phyloP scores from a whole-genome alignment of 2,888 invertebrate genomes.

The Tortricodes alternella region DNA sequence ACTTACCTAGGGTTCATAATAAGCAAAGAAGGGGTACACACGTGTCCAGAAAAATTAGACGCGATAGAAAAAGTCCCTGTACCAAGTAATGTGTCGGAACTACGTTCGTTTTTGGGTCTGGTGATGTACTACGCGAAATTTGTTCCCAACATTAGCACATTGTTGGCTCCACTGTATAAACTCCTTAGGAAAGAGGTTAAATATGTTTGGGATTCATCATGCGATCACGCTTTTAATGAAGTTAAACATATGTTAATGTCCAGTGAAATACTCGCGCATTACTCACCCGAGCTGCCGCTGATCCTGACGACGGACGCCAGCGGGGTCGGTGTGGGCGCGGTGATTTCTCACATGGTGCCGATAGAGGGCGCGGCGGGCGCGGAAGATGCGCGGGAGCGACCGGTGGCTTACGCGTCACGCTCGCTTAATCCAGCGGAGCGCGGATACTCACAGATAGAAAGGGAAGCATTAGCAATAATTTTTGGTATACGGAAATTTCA shows the following conservation, averaged over 20 bases:
- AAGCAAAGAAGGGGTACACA: conserved; percentile 11
- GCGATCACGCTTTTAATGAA: conserved; percentile 31
- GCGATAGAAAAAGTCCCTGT: conserved; percentile 22
- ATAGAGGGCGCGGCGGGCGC: neutral
- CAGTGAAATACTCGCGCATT: conserved; percentile 1
- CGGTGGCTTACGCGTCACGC: conserved; percentile 30
- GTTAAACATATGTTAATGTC: neutral
- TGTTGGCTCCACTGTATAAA: conserved; percentile 34
- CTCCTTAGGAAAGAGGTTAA: conserved; percentile 27
- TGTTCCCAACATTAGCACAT: conserved; percentile 28
- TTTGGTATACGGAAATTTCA: neutral
- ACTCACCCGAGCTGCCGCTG: neutral
- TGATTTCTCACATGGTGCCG: no score
- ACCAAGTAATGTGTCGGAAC: conserved; percentile 30
- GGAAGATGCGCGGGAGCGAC: conserved; percentile 19
- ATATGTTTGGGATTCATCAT: conserved; percentile 31
- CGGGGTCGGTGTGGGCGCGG: conserved; percentile 2
- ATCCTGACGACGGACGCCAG: conserved; percentile 4
- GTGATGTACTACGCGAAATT: conserved; percentile 37
- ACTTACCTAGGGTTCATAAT: conserved; percentile 21
- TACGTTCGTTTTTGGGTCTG: conserved; percentile 35
- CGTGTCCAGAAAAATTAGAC: conserved; percentile 10
- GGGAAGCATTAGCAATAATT: conserved; percentile 19
- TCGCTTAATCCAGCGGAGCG: conserved; percentile 27
- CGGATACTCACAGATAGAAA: conserved; percentile 30